Base-by-base conservation (phyloP, 2,888 invertebrate genomes). In the Taenaris catops region DNA sequence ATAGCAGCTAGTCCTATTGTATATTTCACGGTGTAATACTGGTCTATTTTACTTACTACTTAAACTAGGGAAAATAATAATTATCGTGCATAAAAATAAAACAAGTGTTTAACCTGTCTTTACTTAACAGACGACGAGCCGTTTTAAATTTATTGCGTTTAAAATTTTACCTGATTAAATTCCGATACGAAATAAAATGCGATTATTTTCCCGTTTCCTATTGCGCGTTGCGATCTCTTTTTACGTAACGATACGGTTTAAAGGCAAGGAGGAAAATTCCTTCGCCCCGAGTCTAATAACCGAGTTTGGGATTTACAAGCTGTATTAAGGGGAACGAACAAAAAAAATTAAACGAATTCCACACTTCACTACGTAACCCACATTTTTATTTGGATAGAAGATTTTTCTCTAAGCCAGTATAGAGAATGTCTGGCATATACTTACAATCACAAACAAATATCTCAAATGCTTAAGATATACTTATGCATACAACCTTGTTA, bases 101-200 rank as follows among this genome's bases (percentile, higher is more conserved):
- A 1, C 5, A 7, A 19, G 7, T n/a, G 7, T 4, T 14, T 19
- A 19, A 19, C 7, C 7, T 7, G 6, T 8, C 3, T n/a, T 12
- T 24, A 11, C 5, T 11, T n/a, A 4, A 24, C 10, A 20, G 29
- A 34, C 28, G 9, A 33, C 25, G 17, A 19, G 14, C 19, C 10
- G 11, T 31, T 32, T 27, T 23, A 31, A 40, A 35, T 35, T 26
- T 29, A 40, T 19, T 23, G 9, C 23, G 11, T 11, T 8, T 26
- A 28, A 29, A 26, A 34, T 8, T 8, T 8, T 17, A 25, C 10
- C 38, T 38, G 29, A 41, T 41, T 34, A 37, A 37, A 41, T 37
- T 31, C 38, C 41, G 26, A 34, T 34, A 37, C 25, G 25, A 26
- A 41, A 34, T 34, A 38, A 38, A 37, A 41, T 20, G 19, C 29